Evolutionary conservation across 2,888 invertebrate species (phyloP).

Genomic region (Apodemia mormo): DNA sequence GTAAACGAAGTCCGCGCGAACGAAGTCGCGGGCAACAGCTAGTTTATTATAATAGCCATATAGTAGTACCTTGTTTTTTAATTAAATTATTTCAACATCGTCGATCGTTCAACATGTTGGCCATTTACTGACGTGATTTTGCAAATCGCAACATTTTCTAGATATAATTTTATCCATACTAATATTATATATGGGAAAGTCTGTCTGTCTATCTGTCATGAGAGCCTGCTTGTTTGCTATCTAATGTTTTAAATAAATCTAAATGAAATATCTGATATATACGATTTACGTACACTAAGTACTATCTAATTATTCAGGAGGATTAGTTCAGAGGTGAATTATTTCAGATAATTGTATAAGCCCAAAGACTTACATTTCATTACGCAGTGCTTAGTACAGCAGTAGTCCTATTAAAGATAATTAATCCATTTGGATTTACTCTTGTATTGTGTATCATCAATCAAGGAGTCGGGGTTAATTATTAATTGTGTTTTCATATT

Average conservation of each 20-base stretch:
- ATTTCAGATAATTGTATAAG: conserved; percentile 13
- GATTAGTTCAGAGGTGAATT: neutral
- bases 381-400: neutral
- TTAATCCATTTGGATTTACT: conserved; percentile 7
- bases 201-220: no score
- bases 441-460: neutral
- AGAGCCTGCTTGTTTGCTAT: no score
- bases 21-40: no score
- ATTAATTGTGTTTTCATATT: neutral
- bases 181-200: no score
- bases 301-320: conserved; percentile 1
- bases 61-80: no score
- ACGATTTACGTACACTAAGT: neutral
- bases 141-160: no score
- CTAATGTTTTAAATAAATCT: neutral
- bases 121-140: no score
- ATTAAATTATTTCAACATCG: no score
- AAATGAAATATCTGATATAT: neutral
- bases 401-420: neutral
- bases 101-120: no score
- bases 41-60: no score
- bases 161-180: no score
- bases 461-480: neutral
- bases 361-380: conserved; percentile 10
- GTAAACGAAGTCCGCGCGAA: no score